A percentile compares a stretch with the other conserved stretches of the same genome.
Conservation (phyloP, 2,888 invertebrate species). For the Campoletis raptor region DNA sequence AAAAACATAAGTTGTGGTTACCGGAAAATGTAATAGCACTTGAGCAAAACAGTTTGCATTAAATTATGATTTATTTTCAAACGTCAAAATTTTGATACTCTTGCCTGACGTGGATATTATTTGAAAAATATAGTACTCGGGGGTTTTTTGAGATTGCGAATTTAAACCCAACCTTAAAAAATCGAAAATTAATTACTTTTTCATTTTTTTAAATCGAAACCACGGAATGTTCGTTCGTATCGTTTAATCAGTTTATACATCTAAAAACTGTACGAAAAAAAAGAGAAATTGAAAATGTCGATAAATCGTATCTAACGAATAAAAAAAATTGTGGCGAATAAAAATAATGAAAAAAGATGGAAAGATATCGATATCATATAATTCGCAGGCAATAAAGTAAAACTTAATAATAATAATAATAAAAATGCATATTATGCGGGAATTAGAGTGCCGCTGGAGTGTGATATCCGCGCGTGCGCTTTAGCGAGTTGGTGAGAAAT, state of each 20-base stretch:
- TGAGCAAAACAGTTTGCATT: neutral
- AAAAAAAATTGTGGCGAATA: neutral
- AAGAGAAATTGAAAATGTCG: no score
- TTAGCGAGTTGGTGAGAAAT: constrained; percentile 20
- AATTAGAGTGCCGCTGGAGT: constrained; percentile 5
- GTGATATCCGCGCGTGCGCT: constrained; percentile 40
- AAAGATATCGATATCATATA: neutral
- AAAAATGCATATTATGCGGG: neutral
- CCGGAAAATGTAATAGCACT: neutral
- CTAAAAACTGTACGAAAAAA: no score
- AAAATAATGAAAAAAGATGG: neutral
- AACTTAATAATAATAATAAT: neutral
- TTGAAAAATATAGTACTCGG: no score
- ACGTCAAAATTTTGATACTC: neutral
- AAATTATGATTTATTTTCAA: neutral
- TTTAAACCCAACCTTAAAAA: no score
- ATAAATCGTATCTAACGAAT: neutral
- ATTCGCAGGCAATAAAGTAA: neutral
- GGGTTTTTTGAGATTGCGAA: no score
- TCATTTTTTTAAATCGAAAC: no score
- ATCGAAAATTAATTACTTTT: no score
- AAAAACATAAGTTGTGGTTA: neutral
- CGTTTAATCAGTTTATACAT: no score
- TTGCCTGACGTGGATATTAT: neutral
- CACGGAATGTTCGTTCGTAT: no score